phyloP scores from a whole-genome alignment of 2,797 vertebrate genomes.

The Setipinna tenuifilis region DNA sequence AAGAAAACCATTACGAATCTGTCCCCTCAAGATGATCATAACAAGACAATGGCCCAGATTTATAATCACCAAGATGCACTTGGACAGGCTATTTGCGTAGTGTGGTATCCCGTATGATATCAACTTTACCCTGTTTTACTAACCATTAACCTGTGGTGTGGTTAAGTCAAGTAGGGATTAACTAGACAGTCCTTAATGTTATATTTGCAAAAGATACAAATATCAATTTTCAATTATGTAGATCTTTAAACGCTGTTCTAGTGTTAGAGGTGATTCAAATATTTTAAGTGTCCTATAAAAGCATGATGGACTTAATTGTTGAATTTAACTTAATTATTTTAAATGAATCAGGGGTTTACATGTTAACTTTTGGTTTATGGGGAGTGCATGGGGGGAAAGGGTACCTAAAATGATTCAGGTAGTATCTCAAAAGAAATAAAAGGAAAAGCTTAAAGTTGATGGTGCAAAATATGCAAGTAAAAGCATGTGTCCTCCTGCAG shows the following conservation, averaged over 20 bases:
- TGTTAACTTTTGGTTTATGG: neutral
- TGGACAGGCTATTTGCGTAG: neutral
- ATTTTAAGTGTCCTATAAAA: neutral
- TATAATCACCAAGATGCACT: neutral
- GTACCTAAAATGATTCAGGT: neutral
- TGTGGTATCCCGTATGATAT: neutral
- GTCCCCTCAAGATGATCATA: neutral
- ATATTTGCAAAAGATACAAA: neutral
- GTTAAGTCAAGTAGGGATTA: neutral
- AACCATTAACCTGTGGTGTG: neutral
- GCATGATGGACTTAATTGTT: neutral
- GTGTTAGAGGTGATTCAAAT: neutral
- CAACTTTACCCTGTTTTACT: neutral
- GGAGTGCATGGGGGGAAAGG: neutral
- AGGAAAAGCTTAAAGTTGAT: neutral
- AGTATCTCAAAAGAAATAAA: neutral
- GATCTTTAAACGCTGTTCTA: neutral
- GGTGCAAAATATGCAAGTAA: neutral
- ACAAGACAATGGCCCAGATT: neutral
- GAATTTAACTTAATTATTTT: neutral
- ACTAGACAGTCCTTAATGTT: neutral
- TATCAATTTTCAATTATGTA: neutral
- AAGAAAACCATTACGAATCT: constrained; percentile 11
- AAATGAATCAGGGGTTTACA: neutral
- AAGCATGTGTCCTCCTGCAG: neutral